Evolutionary conservation across 2,888 invertebrate species (phyloP), one percentile per base, ranked within the genome.

Genomic region (Chromoteleia sp.): DNA sequence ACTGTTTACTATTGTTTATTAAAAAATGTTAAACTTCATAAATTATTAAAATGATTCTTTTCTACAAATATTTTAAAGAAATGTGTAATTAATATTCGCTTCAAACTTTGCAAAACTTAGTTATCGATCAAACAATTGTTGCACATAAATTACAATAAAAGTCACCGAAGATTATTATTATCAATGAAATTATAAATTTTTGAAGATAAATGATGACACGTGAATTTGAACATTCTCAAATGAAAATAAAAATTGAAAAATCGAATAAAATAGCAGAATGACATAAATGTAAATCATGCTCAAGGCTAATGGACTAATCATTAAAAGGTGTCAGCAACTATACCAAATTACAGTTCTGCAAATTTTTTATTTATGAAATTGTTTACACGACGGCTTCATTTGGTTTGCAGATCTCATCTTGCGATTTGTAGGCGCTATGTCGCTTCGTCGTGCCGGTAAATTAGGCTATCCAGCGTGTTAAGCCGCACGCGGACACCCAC

Each of bases 381-480:
- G 56, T 68, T 54, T 36, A 29, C 48, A 54, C 58, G 39, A 25
- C 45, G 45, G 50, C 58, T 54, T 61, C 63, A 70, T 73, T 81
- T 73, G 81, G 54, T 77, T 81, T 77, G 63, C 77, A 76, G 67
- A 58, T 76, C 17, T 65, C 59, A 59, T 59, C 73, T 41, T 12
- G 41, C 21, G 50, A 58, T 59, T 75, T 75, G 59, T 65, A 68
- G 54, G 61, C 39, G 61, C 61, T 56, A 61, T 77, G 70, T 77
- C 39, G 59, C 8, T 12, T 58, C 21, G 59, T 41, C 17, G 43
- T 25, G 50, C 78, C 39, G 73, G 67, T 73, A 79, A 79, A 73
- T 79, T 79, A 79, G 73, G 73, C 73, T 79, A 79, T 73, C 73
- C 56, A 73, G 73, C 71, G 78, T 79, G 73, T 79, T 78, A 58